Evolutionary conservation across 2,113 vertebrate species (phyloP), one percentile per base, ranked within the genome.

Genomic region (Hippocampus barbouri): DNA sequence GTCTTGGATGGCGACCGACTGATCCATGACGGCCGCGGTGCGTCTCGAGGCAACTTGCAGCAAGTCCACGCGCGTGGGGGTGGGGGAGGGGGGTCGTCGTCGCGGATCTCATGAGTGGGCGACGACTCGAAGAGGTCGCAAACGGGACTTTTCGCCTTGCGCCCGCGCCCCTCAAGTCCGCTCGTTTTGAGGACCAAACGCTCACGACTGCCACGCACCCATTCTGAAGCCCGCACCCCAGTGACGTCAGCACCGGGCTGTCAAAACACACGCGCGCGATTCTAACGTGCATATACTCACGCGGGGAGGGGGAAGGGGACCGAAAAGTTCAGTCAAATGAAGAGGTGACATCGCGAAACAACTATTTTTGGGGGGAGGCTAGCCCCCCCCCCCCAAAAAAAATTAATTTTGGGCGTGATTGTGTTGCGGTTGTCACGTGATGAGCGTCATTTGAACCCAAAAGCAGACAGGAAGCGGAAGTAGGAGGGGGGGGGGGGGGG

Each of bases 1-100:
- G 87, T 97, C 95, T 81, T 96, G 95, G 85, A 98, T 93, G 0
- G 94, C 95, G 25, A 94, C 90, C 21, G 96, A 98, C 79, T 97
- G 95, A 86, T 98, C 96, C 97, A 98, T 97, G 0, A 47, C 41
- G 59, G 51, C 34, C 23, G 51, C 41, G 30, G 2, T n/a, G 1
- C 21, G 30, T 56, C 41, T 49, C 49, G 56, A 40, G 40, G 15
- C 40, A 30, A 41, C 30, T 63, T 25, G 66, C 15, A 38, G 27
- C 49, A 53, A 78, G 83, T 57, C 18, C 72, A 67, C 65, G 41
- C 43, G 61, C 51, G 25, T 25, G 25, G 25, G 25, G 25, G 25
- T 1, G 25, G 25, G 25, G 25, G 25, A 25, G 8, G 57, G 73
- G 47, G 38, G 27, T 60, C 66, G 21, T 60, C 66, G 21, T 9